phyloP scores from a whole-genome alignment of 23 tunicate genomes.

The Botrylloides violaceus region DNA sequence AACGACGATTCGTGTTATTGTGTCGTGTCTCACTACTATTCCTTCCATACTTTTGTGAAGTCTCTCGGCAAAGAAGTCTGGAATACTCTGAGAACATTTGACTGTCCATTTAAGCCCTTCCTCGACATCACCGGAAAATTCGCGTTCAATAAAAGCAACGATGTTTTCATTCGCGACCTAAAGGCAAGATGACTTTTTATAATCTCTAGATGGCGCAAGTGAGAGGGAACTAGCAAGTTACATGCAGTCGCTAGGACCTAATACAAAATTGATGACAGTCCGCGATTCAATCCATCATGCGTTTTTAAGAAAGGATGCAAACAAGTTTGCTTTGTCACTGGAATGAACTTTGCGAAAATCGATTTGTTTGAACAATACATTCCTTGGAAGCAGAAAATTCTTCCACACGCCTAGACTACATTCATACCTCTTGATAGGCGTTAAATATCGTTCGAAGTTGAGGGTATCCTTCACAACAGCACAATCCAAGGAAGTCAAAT shows the following conservation, averaged over 20 bases:
- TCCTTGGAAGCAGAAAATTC: too few species aligned
- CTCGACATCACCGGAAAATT: conserved; percentile 54
- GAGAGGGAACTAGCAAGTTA: too few species aligned
- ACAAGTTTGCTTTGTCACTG: too few species aligned
- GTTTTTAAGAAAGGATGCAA: too few species aligned
- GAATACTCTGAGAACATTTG: conserved; percentile 48
- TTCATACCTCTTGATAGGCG: conserved; percentile 47
- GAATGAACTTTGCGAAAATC: too few species aligned
- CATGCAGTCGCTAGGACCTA: too few species aligned
- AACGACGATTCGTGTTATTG: conserved; percentile 63
- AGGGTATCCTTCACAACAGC: conserved; percentile 54
- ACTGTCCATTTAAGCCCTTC: conserved; percentile 55
- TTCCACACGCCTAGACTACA: too few species aligned
- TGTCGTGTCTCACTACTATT: conserved; percentile 50
- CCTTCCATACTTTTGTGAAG: conserved; percentile 62
- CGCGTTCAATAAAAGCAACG: conserved; percentile 36
- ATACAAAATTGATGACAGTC: too few species aligned
- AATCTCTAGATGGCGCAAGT: too few species aligned
- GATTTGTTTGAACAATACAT: too few species aligned
- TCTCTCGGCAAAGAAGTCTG: conserved; percentile 70
- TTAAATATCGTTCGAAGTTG: conserved; percentile 46
- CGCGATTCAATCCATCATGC: too few species aligned
- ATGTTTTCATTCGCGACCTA: conserved; percentile 46
- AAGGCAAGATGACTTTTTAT: too few species aligned
- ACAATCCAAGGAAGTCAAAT: conserved; percentile 59